Percentiles rank a stretch among this genome's conserved stretches.
Evolutionary conservation across 2,113 vertebrate species (phyloP).

Genomic region (Pterocles orientalis): DNA sequence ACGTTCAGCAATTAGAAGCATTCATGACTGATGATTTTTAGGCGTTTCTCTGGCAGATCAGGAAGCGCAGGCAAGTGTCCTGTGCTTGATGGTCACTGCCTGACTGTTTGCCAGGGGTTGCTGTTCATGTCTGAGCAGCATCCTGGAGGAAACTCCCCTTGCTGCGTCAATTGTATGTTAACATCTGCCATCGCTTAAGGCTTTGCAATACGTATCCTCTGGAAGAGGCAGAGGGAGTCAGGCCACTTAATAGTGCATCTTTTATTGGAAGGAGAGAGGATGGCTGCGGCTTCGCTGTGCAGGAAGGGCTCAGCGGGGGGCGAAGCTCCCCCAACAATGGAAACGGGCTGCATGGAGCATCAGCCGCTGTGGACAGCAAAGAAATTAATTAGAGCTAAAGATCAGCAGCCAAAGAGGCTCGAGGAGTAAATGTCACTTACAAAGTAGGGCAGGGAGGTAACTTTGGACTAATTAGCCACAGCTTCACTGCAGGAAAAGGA

Average conservation of each 20-base stretch:
- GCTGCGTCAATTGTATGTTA: background rate
- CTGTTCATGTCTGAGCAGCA: background rate
- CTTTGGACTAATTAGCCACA: slow-evolving; percentile 28
- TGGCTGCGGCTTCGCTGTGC: background rate
- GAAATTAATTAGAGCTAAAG: slow-evolving; percentile 43
- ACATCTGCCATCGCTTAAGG: background rate
- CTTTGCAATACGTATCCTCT: background rate
- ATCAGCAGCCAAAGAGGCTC: background rate
- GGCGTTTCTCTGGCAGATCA: background rate
- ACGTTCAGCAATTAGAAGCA: background rate
- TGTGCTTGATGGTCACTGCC: background rate
- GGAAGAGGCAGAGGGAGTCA: background rate
- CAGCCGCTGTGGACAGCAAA: background rate
- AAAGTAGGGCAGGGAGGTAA: slow-evolving; percentile 37
- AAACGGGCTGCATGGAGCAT: background rate
- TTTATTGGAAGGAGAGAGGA: background rate
- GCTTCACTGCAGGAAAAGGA: background rate
- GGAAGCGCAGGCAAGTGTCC: background rate
- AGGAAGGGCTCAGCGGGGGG: background rate
- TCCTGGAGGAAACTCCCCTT: background rate
- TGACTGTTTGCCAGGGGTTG: background rate
- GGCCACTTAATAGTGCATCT: background rate
- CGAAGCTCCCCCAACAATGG: background rate
- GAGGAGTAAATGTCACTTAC: slow-evolving; percentile 33
- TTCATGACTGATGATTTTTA: background rate